Conservation (phyloP, 2,888 invertebrate species). For the Danaus chrysippus region DNA sequence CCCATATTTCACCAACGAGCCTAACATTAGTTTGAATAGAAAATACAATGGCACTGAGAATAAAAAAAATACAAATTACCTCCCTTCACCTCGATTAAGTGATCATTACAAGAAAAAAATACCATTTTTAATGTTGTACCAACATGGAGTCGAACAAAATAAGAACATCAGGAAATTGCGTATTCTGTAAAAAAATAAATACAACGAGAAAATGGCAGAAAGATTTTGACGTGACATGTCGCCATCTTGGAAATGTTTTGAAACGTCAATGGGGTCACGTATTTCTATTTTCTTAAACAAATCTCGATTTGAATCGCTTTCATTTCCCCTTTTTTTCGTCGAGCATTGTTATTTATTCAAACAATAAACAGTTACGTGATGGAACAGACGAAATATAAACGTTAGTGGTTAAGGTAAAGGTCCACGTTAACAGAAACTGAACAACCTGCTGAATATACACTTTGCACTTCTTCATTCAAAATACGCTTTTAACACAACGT, state of each 20-base stretch:
- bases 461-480: not conserved
- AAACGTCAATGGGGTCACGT: slow-evolving; percentile 65
- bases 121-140: slow-evolving; percentile 54
- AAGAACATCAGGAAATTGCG: slow-evolving; percentile 63
- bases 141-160: slow-evolving; percentile 49
- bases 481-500: slow-evolving; percentile 24
- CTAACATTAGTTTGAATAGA: slow-evolving; percentile 62
- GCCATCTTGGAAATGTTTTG: slow-evolving; percentile 58
- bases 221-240: slow-evolving; percentile 56
- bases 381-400: slow-evolving; percentile 10
- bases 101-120: slow-evolving; percentile 64
- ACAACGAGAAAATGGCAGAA: slow-evolving; percentile 42
- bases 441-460: not conserved
- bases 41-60: slow-evolving; percentile 43
- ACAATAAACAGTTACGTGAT: slow-evolving; percentile 24
- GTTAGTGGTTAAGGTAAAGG: not conserved
- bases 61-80: slow-evolving; percentile 52
- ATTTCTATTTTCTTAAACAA: slow-evolving; percentile 58
- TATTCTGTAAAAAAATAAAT: slow-evolving; percentile 56
- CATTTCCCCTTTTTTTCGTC: slow-evolving; percentile 29
- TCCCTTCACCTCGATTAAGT: slow-evolving; percentile 68
- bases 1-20: slow-evolving; percentile 66
- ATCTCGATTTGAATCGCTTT: slow-evolving; percentile 41
- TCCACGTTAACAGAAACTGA: not conserved
- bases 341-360: slow-evolving; percentile 29